phyloP scores from a whole-genome alignment of 2,797 vertebrate species.

The Diglossa cyanea region DNA sequence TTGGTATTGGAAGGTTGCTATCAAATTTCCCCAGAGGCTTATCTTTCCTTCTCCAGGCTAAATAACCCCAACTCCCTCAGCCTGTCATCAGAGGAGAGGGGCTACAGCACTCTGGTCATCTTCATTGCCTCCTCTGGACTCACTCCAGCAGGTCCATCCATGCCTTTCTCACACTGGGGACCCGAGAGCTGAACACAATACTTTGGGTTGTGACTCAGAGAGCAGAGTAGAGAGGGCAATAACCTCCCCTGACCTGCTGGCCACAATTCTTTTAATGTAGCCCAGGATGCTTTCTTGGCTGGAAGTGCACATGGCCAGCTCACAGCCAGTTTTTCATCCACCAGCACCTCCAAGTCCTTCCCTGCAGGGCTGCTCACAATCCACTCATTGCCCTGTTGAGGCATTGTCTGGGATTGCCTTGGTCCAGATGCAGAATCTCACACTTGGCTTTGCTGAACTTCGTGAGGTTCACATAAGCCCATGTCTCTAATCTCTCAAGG shows the following conservation, averaged over 20 bases:
- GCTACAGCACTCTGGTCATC: not conserved
- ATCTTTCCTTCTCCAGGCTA: not conserved
- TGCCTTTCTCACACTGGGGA: not conserved
- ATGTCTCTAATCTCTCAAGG: not conserved
- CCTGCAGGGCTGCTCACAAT: not conserved
- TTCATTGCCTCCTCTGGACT: not conserved
- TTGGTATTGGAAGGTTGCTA: not conserved
- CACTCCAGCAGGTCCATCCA: not conserved
- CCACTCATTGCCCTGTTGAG: not conserved
- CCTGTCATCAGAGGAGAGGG: not conserved
- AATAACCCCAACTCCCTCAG: not conserved
- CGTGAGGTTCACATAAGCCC: not conserved
- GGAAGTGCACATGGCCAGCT: rapidly evolving
- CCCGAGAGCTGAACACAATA: not conserved
- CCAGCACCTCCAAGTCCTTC: not conserved
- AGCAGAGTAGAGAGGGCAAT: not conserved
- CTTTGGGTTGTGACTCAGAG: not conserved
- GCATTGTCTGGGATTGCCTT: not conserved
- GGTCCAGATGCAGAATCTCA: not conserved
- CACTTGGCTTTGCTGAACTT: not conserved
- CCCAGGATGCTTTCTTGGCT: not conserved
- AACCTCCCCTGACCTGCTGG: not conserved
- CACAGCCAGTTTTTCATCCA: not conserved
- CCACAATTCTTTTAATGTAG: not conserved
- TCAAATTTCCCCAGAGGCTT: not conserved